Conservation (phyloP, 2,113 vertebrate genomes). For the Cricetomys ansorgei region DNA sequence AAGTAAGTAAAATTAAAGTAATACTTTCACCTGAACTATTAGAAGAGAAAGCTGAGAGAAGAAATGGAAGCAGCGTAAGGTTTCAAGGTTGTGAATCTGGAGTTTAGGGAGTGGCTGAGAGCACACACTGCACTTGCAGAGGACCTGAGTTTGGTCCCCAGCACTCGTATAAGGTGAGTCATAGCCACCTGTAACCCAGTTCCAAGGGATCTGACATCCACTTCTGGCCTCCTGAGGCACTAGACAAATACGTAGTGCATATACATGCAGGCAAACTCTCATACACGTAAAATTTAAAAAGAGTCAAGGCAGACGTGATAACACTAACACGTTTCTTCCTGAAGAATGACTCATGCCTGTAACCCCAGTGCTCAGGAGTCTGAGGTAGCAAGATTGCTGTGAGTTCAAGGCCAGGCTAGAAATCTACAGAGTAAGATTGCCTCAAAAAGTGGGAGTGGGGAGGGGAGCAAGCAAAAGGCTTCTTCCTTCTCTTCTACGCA, state of each 20-base stretch:
- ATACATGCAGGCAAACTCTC: background rate
- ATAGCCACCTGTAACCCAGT: background rate
- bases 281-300: background rate
- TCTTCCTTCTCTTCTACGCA: background rate
- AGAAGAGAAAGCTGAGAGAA: background rate
- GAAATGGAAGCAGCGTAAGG: no score
- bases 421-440: background rate
- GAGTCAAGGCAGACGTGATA: background rate
- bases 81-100: background rate
- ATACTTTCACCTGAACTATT: background rate
- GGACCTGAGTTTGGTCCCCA: no score
- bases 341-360: background rate
- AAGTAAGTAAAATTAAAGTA: background rate
- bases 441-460: background rate
- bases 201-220: background rate
- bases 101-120: background rate
- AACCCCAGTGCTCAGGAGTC: background rate
- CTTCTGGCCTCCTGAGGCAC: background rate
- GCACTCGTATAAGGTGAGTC: background rate
- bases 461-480: background rate
- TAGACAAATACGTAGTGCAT: background rate
- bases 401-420: background rate
- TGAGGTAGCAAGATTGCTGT: background rate
- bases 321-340: background rate
- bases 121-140: background rate